Evolutionary conservation across 1,140 invertebrate genomes (phyloP), one percentile per base, ranked within the genome.

Genomic region (Chymomyza costata): DNA sequence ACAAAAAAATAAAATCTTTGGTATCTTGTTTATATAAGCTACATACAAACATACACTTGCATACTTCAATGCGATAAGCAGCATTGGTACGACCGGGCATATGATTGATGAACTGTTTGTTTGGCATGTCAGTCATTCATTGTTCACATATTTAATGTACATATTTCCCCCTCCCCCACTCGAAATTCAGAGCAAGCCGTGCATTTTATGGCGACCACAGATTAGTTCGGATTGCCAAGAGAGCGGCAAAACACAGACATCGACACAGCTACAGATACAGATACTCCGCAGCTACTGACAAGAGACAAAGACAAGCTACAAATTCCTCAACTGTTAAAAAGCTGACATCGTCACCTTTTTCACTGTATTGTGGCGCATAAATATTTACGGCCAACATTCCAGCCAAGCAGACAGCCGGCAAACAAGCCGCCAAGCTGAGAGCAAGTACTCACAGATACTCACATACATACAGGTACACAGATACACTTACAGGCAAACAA

Each of bases 271-370:
- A 25, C 21, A 25, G 21, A 3, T 8, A 25, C 21, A 25, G n/a
- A n/a, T n/a, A n/a, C n/a, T 25, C 21, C 21, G 8, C 21, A 25
- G 21, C 21, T 8, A 25, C 3, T 3, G 21, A n/a, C 21, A 8
- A 25, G 19, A 62, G 57, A 65, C 31, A 52, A 70, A 78, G 62
- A 76, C 66, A 76, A 62, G 40, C 71, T 63, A 78, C 66, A 76
- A 76, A 76, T 76, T 78, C 71, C 73, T 50, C 63, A 80, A 66
- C 67, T 80, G 73, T 80, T 78, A 80, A 78, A 78, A 80, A 80
- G 73, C 73, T 67, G 69, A 80, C 73, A 71, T 67, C 71, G 73
- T 80, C 71, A 78, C 71, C 71, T 78, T 80, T 67, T 44, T 47
- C 63, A 54, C 43, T 41, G 49, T 39, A 76, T 69, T 70, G 65